phyloP scores from a whole-genome alignment of 2,113 vertebrate genomes.

The Hemibagrus wyckioides region DNA sequence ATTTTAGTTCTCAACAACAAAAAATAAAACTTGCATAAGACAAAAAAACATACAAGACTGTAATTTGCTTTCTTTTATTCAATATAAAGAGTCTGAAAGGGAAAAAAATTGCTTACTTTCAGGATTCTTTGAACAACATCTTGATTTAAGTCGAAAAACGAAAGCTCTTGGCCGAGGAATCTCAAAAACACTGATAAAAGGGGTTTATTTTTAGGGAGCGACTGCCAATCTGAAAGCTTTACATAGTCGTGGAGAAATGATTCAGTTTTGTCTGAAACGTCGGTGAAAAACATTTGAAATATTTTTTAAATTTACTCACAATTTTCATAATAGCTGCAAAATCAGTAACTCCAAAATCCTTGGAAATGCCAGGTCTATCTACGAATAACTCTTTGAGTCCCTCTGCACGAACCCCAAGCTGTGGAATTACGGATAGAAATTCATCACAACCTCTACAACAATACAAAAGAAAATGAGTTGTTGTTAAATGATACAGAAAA shows the following conservation, averaged over 20 bases:
- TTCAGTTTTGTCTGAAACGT: background rate
- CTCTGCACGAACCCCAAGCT: slow-evolving; percentile 70
- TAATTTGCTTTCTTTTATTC: background rate
- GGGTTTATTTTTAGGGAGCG: slow-evolving; percentile 59
- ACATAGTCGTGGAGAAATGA: background rate
- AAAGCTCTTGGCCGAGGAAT: slow-evolving; percentile 70
- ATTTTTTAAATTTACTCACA: slow-evolving; percentile 68
- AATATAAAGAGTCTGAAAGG: background rate
- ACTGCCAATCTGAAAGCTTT: slow-evolving; percentile 69
- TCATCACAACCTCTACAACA: background rate
- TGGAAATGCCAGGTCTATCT: slow-evolving; percentile 47
- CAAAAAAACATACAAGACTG: background rate
- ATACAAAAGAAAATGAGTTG: background rate
- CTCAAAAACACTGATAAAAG: slow-evolving; percentile 62
- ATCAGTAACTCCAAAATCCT: slow-evolving; percentile 59
- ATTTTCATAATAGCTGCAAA: slow-evolving; percentile 59
- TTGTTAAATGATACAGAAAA: background rate
- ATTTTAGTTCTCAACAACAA: background rate
- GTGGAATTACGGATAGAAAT: slow-evolving; percentile 7
- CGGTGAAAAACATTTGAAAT: background rate
- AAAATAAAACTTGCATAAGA: background rate
- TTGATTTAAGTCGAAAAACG: slow-evolving; percentile 66
- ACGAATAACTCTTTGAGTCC: slow-evolving; percentile 66
- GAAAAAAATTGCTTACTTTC: slow-evolving; percentile 57
- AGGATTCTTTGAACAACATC: slow-evolving; percentile 58